Evolutionary conservation across 2,888 invertebrate species (phyloP).

Genomic region (Blastobasis adustella): DNA sequence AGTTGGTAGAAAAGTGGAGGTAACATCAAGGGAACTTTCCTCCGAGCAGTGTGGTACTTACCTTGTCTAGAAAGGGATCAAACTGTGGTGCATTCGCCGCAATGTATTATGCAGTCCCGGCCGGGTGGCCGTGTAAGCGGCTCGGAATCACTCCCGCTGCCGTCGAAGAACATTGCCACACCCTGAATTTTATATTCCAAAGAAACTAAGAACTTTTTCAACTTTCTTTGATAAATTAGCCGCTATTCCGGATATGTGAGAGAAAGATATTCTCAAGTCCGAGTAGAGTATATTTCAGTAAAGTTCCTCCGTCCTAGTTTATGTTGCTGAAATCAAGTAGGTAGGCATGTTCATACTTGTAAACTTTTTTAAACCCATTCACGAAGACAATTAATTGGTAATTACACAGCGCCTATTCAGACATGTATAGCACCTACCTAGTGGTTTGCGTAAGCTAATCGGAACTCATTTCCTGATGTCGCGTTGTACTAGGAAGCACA

Average conservation of each 20-base stretch:
- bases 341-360: no score
- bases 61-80: slow-evolving; percentile 71
- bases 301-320: no score
- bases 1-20: slow-evolving; percentile 59
- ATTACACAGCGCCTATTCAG: no score
- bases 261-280: no score
- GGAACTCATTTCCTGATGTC: slow-evolving; percentile 61
- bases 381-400: no score
- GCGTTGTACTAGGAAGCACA: slow-evolving; percentile 51
- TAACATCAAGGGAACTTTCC: slow-evolving; percentile 64
- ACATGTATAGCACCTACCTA: no score
- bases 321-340: no score
- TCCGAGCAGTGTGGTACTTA: slow-evolving; percentile 59
- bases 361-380: no score
- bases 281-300: no score
- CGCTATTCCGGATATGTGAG: slow-evolving; percentile 18
- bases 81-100: slow-evolving; percentile 70
- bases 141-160: slow-evolving; percentile 56
- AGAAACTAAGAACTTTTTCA: slow-evolving; percentile 48
- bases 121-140: slow-evolving; percentile 59
- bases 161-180: slow-evolving; percentile 48
- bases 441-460: slow-evolving; percentile 40
- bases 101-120: slow-evolving; percentile 70
- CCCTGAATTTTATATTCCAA: slow-evolving; percentile 54
- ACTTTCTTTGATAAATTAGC: slow-evolving; percentile 48